Evolutionary conservation across 2,888 invertebrate genomes (phyloP).

Genomic region (Cordilura impudica): DNA sequence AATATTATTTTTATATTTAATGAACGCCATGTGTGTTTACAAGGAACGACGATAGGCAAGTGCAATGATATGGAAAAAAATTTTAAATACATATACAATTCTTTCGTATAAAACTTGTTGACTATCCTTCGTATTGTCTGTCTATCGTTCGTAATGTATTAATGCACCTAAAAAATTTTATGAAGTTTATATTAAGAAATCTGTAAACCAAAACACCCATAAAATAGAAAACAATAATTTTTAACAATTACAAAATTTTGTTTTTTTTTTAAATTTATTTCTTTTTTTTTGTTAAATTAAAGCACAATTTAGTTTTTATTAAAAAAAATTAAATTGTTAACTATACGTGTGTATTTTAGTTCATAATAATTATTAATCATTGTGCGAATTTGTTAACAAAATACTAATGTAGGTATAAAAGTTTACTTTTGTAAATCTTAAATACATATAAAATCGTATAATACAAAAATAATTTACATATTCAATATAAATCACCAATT

Average conservation of each 20-base stretch:
- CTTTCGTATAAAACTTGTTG: no score
- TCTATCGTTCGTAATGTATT: no score
- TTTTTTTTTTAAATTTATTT: background rate
- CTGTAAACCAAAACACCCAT: conserved; percentile 16
- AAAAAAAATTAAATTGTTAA: conserved; percentile 21
- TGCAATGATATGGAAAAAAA: no score
- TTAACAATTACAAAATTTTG: background rate
- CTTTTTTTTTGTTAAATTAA: background rate
- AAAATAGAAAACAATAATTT: conserved; percentile 8
- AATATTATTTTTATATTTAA: no score
- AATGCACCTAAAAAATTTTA: no score
- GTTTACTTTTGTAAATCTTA: conserved; percentile 39
- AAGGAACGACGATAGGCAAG: no score
- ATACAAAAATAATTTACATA: background rate
- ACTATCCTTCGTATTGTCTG: no score
- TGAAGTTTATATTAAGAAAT: conserved; percentile 26
- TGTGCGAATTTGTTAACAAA: conserved; percentile 1
- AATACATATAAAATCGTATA: background rate
- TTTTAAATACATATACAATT: no score
- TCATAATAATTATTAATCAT: conserved; percentile 16
- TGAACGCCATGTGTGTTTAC: no score
- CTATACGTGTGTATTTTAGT: background rate
- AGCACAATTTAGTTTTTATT: conserved; percentile 9
- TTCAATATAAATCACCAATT: conserved; percentile 22
- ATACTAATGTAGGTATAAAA: background rate